Conservation (phyloP, 2,113 vertebrate genomes). For the Otus sunia region DNA sequence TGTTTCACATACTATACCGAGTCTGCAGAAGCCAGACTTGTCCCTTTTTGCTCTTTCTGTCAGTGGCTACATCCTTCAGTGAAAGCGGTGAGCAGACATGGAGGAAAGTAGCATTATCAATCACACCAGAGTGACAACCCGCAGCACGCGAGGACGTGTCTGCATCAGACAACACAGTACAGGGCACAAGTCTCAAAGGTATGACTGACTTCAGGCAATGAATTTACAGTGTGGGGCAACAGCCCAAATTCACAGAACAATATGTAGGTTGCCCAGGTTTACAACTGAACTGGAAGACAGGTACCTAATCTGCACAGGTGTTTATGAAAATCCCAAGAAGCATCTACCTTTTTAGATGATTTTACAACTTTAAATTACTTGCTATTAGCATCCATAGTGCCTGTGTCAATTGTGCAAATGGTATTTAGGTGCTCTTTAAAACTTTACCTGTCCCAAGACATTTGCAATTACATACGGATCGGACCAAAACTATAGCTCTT, state of each 20-base stretch:
- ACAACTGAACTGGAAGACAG: not conserved
- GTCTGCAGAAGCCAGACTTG: not conserved
- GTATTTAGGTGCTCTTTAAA: not conserved
- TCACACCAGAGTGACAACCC: not conserved
- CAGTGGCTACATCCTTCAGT: too few species aligned
- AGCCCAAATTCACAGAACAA: not conserved
- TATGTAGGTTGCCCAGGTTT: accelerated
- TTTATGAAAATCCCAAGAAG: not conserved
- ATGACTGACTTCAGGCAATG: not conserved
- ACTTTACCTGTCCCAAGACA: not conserved
- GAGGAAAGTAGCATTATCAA: not conserved
- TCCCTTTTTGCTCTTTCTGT: not conserved
- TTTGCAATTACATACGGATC: not conserved
- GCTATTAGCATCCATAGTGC: not conserved
- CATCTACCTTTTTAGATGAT: not conserved
- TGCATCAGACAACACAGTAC: not conserved
- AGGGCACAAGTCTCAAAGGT: too few species aligned
- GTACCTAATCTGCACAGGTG: not conserved
- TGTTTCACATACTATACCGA: accelerated
- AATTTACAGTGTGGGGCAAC: not conserved
- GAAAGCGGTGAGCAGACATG: accelerated
- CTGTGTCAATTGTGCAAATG: not conserved
- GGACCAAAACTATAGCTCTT: not conserved
- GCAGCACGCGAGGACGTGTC: accelerated
- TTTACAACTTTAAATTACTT: not conserved